phyloP scores from a whole-genome alignment of 2,797 vertebrate genomes.

The Nannoperca australis region DNA sequence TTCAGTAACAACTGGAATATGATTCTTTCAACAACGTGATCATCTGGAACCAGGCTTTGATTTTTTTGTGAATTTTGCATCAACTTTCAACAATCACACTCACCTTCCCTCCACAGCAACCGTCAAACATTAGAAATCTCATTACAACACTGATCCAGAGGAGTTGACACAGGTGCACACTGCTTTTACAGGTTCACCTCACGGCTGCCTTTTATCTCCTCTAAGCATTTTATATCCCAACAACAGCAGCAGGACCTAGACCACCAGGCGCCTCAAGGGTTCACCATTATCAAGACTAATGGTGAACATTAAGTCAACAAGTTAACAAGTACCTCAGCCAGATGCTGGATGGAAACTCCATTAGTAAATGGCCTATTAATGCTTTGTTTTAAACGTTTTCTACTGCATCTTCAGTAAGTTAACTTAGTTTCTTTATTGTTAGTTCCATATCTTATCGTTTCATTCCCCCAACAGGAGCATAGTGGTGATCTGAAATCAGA shows the following conservation, averaged over 20 bases:
- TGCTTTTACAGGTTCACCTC: background rate
- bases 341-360: background rate
- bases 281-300: background rate
- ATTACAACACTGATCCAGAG: background rate
- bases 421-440: background rate
- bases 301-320: background rate
- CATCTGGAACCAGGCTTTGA: background rate
- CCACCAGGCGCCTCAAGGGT: background rate
- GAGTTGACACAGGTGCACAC: background rate
- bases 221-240: background rate
- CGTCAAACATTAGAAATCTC: background rate
- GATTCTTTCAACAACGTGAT: background rate
- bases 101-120: background rate
- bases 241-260: fast-evolving
- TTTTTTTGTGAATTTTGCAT: background rate
- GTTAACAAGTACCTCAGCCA: background rate
- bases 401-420: background rate
- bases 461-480: background rate
- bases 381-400: background rate
- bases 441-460: too few relatives aligned
- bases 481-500: background rate
- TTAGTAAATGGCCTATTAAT: background rate
- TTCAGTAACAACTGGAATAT: background rate
- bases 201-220: background rate
- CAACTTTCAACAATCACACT: background rate